Base-by-base conservation (phyloP, 2,888 invertebrate species). In the Phoenoteleia sp. region DNA sequence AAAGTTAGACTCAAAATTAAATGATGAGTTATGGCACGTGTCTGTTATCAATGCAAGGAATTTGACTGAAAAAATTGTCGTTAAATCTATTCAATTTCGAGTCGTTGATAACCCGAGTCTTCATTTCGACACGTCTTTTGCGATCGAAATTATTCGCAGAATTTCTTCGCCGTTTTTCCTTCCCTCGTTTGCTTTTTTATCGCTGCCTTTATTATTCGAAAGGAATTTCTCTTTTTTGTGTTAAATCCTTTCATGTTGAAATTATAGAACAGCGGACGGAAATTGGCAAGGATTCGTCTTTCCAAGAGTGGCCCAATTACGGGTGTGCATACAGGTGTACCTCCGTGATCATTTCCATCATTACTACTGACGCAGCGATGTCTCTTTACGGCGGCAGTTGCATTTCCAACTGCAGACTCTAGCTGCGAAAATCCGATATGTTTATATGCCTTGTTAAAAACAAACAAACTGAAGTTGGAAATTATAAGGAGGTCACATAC, bases 221-320 rank as follows among this genome's bases (percentile, higher is more conserved):
- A 42, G 42, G 17, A 15, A 42, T 33, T 33, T 11, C 11, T 7
- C 33, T 7, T 42, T 17, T 42, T 15, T 42, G 15, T 1, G 11
- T 42, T 42, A 42, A 42, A 42, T 42, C 11, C 7, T 42, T 56
- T 56, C 56, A 7, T 15, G 52, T 27, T 39, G 19, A 42, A 72
- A 72, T 72, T 60, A 72, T 49, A 72, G 49, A 21, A 60, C 42
- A 11, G 17, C 4, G 13, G 19, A 23, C 36, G 36, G 23, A 72
- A 72, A 72, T 60, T 72, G 72, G 21, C 58, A 42, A 47, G 49
- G 72, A 72, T 36, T 72, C 60, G 11, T 58, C 60, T 72, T 60
- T 49, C 58, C 11, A 15, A 49, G 11, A 19, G 47, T 36, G n/a
- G 33, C 29, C 72, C 60, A 58, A 60, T 72, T 72, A 72, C 56